A percentile compares a stretch with the other conserved stretches of the same genome.
Evolutionary conservation across 1,140 invertebrate species (phyloP).

Genomic region (Bradysia coprophila): DNA sequence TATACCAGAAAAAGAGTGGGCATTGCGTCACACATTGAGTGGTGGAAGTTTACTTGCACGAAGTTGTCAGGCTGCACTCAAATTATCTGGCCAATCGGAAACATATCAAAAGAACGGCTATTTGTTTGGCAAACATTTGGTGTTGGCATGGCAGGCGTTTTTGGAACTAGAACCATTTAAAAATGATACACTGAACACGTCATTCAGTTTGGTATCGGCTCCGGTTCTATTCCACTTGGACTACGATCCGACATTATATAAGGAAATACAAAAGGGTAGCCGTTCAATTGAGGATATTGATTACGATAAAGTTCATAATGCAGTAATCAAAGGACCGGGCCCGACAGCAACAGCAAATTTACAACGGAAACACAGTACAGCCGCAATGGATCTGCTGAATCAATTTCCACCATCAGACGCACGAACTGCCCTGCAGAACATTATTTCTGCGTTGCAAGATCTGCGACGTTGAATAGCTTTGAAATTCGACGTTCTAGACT

Average conservation of each 20-base stretch:
- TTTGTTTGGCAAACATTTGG: constrained; percentile 81
- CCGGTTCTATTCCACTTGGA: constrained; percentile 70
- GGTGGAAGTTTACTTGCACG: constrained; percentile 71
- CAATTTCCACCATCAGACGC: constrained; percentile 57
- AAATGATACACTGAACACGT: constrained; percentile 15
- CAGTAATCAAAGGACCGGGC: constrained; percentile 44
- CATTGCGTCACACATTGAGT: constrained; percentile 59
- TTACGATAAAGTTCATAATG: constrained; percentile 45
- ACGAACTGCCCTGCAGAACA: constrained; percentile 53
- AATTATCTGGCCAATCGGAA: constrained; percentile 57
- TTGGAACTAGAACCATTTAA: constrained; percentile 46
- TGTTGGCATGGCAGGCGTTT: constrained; percentile 77
- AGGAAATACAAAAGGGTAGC: constrained; percentile 48
- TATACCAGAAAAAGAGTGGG: constrained; percentile 65
- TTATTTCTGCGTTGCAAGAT: constrained; percentile 60
- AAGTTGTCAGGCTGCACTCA: constrained; percentile 68
- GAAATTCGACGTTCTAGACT: too few species aligned
- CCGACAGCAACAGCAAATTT: constrained; percentile 53
- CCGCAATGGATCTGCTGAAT: constrained; percentile 51
- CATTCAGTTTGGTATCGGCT: constrained; percentile 57
- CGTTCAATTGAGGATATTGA: constrained; percentile 56
- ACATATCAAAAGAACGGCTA: constrained; percentile 56
- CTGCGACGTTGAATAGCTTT: constrained; percentile 13
- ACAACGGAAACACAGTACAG: constrained; percentile 54
- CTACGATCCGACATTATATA: constrained; percentile 47